Base-by-base conservation (phyloP, 2,888 invertebrate genomes). In the Sinohyriopsis cumingii region DNA sequence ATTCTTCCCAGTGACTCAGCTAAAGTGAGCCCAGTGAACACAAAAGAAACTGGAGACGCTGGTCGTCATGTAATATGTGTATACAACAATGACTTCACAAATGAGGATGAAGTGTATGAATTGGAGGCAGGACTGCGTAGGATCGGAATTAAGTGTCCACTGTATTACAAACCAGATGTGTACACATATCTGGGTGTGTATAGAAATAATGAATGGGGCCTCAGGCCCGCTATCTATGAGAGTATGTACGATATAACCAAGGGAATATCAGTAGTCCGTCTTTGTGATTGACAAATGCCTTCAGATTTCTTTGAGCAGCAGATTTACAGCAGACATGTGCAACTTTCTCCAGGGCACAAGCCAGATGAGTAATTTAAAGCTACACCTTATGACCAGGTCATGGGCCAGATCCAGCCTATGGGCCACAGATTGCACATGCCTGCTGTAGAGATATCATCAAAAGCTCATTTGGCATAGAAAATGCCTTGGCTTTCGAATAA, bases 141-240 rank as follows among this genome's bases (percentile, higher is more conserved):
- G 12, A 57, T 70, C 45, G 80, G 80, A 18, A 73, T 82, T 57
- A 78, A 77, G 63, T 71, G 76, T 55, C 65, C 45, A 28, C 67
- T 82, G 65, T 53, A 59, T 3, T 82, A 80, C 65, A 82, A 82
- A 72, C 82, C 82, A 25, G 82, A 82, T 67, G 75, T 79, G 9
- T 82, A 74, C 45, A 82, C 82, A 15, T 70, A 74, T 62, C 62
- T 79, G 7, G 75, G 74, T 33, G 64, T 82, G 5, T 82, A 80
- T 56, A 56, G 59, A 5, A 59, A 64, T 15, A 81, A 81, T 59
- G 62, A 61, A 25, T 82, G 78, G 78, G 66, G 68, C 3, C 24
- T 82, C 4, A 55, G 59, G n/a, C 77, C 82, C 5, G 63, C 55
- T 22, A 74, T 81, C 15, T 69, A 73, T 55, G 55, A 67, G 55